These are phyloP conservation scores for Heterotis niloticus DNA, from an alignment of 2,113 vertebrate species.

Conservation along the genomic window DNA sequence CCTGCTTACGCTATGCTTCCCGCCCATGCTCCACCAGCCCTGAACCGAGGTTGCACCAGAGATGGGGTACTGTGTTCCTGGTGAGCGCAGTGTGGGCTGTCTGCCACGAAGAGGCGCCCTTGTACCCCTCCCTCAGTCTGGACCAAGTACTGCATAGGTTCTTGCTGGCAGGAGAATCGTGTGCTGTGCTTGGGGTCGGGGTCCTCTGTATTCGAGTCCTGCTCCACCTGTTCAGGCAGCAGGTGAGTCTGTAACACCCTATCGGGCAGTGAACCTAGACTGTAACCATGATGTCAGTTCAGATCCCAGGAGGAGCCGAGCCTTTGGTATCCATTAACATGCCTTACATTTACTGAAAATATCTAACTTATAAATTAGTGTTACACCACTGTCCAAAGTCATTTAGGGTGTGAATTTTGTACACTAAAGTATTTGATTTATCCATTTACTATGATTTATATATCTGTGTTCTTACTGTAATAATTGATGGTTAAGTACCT, in stretches of 20 bases:
- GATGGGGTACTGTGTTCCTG: constrained; percentile 36
- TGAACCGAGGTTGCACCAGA: not conserved
- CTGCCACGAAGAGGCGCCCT: constrained; percentile 51
- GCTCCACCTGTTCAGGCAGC: constrained; percentile 26
- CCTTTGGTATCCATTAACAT: no score
- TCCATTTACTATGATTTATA: not conserved
- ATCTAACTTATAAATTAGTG: no score
- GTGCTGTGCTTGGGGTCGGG: constrained; percentile 36
- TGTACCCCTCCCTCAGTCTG: constrained; percentile 35
- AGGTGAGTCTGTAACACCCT: constrained; percentile 16
- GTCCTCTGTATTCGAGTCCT: constrained; percentile 30
- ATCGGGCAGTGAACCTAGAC: not conserved
- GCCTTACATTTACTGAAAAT: no score
- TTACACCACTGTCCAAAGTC: no score
- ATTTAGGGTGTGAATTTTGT: no score
- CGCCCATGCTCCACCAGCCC: not conserved
- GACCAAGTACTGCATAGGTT: constrained; percentile 39
- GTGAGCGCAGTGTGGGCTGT: constrained; percentile 45
- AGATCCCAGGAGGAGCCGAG: no score
- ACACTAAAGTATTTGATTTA: not conserved
- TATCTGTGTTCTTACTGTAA: not conserved
- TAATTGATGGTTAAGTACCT: not conserved
- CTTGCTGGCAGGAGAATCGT: constrained; percentile 43
- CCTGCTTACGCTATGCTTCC: no score
- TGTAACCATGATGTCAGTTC: not conserved